phyloP scores from a whole-genome alignment of 2,797 vertebrate species.

The Acipenser transmontanus region DNA sequence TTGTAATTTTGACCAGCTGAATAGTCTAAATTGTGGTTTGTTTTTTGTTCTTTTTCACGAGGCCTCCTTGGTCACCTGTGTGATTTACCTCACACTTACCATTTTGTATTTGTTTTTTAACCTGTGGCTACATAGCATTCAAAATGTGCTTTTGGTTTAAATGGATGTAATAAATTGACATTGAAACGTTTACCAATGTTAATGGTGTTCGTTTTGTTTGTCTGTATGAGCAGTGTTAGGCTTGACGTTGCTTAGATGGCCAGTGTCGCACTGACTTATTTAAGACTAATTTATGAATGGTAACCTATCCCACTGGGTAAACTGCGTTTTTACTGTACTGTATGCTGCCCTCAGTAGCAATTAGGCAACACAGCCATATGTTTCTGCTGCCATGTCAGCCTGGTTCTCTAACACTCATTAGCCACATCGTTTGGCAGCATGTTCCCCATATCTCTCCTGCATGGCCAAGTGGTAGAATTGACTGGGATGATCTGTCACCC shows the following conservation, averaged over 20 bases:
- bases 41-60: slow-evolving; percentile 10
- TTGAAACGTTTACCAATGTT: slow-evolving; percentile 14
- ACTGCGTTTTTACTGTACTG: no score
- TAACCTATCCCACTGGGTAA: no score
- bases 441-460: no score
- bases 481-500: no score
- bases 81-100: slow-evolving; percentile 88
- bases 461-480: no score
- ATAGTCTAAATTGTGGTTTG: slow-evolving; percentile 50
- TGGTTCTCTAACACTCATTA: no score
- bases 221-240: neutral
- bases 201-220: slow-evolving; percentile 6
- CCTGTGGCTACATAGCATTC: slow-evolving; percentile 71
- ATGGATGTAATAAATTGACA: slow-evolving; percentile 72
- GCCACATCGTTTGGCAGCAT: no score
- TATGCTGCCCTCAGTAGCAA: no score
- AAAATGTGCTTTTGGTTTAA: slow-evolving; percentile 72
- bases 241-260: neutral
- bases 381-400: no score
- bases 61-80: slow-evolving; percentile 62
- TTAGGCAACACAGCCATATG: no score
- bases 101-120: slow-evolving; percentile 56
- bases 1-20: slow-evolving; percentile 74
- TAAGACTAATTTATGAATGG: no score
- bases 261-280: no score